These are phyloP conservation scores for Heliconius charithonia DNA, from an alignment of 2,888 invertebrate genomes.

Conservation along the genomic window DNA sequence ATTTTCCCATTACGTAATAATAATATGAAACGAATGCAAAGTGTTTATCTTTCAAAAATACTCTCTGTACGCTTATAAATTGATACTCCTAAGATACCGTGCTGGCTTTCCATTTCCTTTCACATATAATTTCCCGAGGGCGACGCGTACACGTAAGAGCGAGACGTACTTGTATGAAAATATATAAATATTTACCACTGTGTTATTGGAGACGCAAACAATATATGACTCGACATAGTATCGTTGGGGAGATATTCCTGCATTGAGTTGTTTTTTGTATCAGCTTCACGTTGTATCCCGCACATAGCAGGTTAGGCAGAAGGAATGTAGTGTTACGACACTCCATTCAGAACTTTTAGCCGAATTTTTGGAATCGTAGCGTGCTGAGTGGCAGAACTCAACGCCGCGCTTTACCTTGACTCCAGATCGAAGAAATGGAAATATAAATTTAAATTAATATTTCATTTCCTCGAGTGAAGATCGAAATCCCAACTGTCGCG, in stretches of 20 bases:
- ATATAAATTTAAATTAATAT: too few relatives aligned
- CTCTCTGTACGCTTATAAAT: conserved; percentile 43
- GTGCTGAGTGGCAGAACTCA: too few relatives aligned
- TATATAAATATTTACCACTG: conserved; percentile 36
- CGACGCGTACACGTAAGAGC: conserved; percentile 48
- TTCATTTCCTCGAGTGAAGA: too few relatives aligned
- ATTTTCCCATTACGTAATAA: too few relatives aligned
- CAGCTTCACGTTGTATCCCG: too few relatives aligned
- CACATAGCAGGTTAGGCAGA: too few relatives aligned
- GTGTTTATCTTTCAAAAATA: conserved; percentile 13
- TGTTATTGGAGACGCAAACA: conserved; percentile 30
- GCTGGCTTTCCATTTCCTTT: conserved; percentile 59
- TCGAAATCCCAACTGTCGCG: too few relatives aligned
- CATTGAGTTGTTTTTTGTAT: neutral
- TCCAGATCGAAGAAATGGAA: too few relatives aligned
- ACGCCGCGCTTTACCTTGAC: too few relatives aligned
- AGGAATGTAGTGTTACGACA: too few relatives aligned
- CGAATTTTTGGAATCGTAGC: too few relatives aligned
- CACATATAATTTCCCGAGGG: conserved; percentile 70
- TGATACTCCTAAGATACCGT: conserved; percentile 37
- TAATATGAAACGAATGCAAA: neutral
- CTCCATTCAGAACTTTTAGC: too few relatives aligned
- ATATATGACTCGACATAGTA: conserved; percentile 13
- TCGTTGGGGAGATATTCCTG: conserved; percentile 14
- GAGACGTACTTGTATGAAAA: conserved; percentile 34